Base-by-base conservation (phyloP, 2,113 vertebrate species). In the Saguinus midas region DNA sequence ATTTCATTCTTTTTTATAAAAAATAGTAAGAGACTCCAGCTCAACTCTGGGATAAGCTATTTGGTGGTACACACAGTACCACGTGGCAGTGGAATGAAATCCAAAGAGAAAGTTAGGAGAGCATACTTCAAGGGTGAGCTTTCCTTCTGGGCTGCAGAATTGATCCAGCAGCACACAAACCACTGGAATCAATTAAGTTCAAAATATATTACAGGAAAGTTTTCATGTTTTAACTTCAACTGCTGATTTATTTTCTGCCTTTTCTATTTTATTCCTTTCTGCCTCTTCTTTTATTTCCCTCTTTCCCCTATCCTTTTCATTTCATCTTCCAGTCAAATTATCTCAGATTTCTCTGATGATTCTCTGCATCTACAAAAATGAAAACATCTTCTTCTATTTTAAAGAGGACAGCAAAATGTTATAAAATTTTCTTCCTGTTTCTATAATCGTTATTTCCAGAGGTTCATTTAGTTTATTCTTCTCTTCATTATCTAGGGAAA, bases 231-330 rank as follows among this genome's bases (percentile, higher is more conserved):
- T 76, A 88, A 43, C 23, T n/a, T 82, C 20, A 83, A n/a, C 43
- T 83, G n/a, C 27, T 90, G 32, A 32, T 55, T 75, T 87, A 61
- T 87, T 72, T 95, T 72, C 70, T 81, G 27, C 6, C 35, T 13
- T 95, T 58, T 50, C 82, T 32, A 78, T 79, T 91, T 91, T 50
- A 75, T 93, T 91, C 27, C 78, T 52, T 91, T 45, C 52, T 50
- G 57, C 9, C 61, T 48, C 52, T 73, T 50, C 5, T 76, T 70
- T 48, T 40, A 35, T 82, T 91, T 83, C 40, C 6, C 40, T 76
- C 37, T 91, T 61, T 55, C 27, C 21, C 81, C 18, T 79, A 20
- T 50, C 13, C 35, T 90, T 88, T 12, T 61, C 23, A 84, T 78
- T 58, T 87, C 8, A 82, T 40, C 14, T 72, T 43, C 48, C 70